Base-by-base conservation (phyloP, 2,888 invertebrate genomes). In the Eupeodes latifasciatus region DNA sequence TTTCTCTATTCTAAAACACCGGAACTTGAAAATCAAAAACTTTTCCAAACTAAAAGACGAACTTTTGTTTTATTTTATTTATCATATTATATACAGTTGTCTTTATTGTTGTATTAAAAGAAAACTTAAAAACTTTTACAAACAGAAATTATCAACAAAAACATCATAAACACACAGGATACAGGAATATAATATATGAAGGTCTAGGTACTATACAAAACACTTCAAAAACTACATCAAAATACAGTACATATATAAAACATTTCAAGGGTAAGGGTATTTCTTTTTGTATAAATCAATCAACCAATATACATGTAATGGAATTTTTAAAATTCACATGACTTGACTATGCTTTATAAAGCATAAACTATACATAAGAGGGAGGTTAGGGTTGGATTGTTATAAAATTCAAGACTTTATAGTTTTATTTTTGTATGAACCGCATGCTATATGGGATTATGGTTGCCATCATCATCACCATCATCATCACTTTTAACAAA, bases 391-490 rank as follows among this genome's bases (percentile, higher is more conserved):
- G 64, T 12, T n/a, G 55, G 36, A 51, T 10, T 14, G 19, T 59
- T 49, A 49, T 72, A 66, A 67, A 72, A 59, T 74, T 66, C 49
- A 66, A 72, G 59, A 47, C 2, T 64, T 4, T 47, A 7, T 34
- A 36, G 55, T 71, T 10, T 14, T 11, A 12, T 40, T 34, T 27
- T 16, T 57, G 53, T 14, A 44, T 9, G 36, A 12, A 62, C 19
- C 34, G 16, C 85, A 85, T 85, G 85, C 85, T 74, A 62, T 69
- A 81, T 27, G 53, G 85, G 81, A 81, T 85, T 49, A 57, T 57
- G 74, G 81, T 62, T 78, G 47, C 74, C 72, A 51, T 67, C 72
- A 74, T 64, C 76, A 81, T 72, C 72, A 51, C 62, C 72, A 74
- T 64, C 76, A 81, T 72, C 72, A 51, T 72, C 64, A 72, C 66